A percentile compares a stretch with the other conserved stretches of the same genome.
These are phyloP conservation scores for Acrobeloides nanus DNA, from an alignment of 2,888 invertebrate genomes.

Conservation along the genomic window DNA sequence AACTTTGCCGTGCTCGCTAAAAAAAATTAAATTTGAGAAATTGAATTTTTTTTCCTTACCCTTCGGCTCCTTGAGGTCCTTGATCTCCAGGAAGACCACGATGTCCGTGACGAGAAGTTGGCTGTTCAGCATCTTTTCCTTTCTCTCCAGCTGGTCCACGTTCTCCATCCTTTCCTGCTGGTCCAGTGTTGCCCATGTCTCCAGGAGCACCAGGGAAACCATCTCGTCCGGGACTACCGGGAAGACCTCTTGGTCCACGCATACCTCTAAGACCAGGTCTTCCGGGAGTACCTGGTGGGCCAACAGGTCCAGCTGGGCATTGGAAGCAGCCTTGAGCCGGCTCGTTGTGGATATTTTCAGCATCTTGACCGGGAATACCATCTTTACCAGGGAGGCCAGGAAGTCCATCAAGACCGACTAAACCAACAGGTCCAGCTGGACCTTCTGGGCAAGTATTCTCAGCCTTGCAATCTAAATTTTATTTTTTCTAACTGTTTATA, in stretches of 20 bases:
- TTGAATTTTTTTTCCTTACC: too few relatives aligned
- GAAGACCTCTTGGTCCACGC: slow-evolving; percentile 13
- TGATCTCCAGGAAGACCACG: not conserved
- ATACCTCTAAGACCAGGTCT: slow-evolving; percentile 13
- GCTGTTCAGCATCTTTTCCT: slow-evolving; percentile 9
- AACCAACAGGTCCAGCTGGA: slow-evolving; percentile 14
- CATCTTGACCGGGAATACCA: slow-evolving; percentile 7
- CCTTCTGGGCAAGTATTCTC: slow-evolving; percentile 17
- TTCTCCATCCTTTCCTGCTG: slow-evolving; percentile 7
- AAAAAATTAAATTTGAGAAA: too few relatives aligned
- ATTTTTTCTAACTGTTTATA: too few relatives aligned
- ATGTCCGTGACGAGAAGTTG: not conserved
- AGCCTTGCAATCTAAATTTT: too few relatives aligned
- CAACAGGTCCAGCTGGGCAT: slow-evolving; percentile 19
- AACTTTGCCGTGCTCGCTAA: not conserved
- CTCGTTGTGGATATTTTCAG: slow-evolving; percentile 5
- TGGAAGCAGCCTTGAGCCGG: slow-evolving; percentile 8
- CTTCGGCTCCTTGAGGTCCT: slow-evolving; percentile 3
- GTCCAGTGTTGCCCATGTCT: slow-evolving; percentile 12
- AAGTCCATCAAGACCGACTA: slow-evolving; percentile 14
- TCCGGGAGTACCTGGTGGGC: slow-evolving; percentile 14
- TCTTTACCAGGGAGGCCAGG: slow-evolving; percentile 15
- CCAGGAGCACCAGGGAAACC: slow-evolving; percentile 14
- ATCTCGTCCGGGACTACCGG: slow-evolving; percentile 15
- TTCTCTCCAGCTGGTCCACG: slow-evolving; percentile 8